Percentiles rank a stretch among this genome's conserved stretches.
Conservation (phyloP, 2,888 invertebrate species). For the Zootermopsis nevadensis region DNA sequence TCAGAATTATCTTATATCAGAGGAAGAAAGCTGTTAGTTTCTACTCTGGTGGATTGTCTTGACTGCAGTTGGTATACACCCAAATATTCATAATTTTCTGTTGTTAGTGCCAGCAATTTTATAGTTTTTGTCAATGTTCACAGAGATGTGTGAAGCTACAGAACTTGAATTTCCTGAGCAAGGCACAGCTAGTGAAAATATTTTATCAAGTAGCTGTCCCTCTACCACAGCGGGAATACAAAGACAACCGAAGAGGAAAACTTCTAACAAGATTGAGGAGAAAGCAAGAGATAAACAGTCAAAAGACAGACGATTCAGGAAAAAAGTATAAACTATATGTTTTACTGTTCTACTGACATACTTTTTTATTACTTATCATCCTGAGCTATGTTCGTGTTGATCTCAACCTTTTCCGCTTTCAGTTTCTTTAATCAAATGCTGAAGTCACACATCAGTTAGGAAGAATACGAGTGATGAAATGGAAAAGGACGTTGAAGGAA, state of each 20-base stretch:
- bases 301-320: background rate
- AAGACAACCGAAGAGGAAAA: slow-evolving; percentile 48
- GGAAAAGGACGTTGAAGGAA: too few relatives aligned
- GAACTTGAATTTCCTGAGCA: slow-evolving; percentile 42
- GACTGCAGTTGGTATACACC: too few relatives aligned
- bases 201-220: slow-evolving; percentile 50
- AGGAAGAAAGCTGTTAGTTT: too few relatives aligned
- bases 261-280: slow-evolving; percentile 43
- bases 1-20: too few relatives aligned
- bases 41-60: too few relatives aligned
- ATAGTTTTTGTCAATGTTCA: slow-evolving; percentile 17
- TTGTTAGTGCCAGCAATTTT: too few relatives aligned
- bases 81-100: too few relatives aligned
- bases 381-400: too few relatives aligned
- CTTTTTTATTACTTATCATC: background rate
- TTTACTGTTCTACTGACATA: background rate
- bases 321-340: background rate
- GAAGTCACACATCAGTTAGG: background rate
- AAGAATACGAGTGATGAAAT: background rate
- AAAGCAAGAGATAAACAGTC: slow-evolving; percentile 33
- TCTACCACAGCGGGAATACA: slow-evolving; percentile 50
- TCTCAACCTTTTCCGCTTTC: background rate
- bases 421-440: background rate
- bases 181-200: slow-evolving; percentile 47
- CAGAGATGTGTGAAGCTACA: slow-evolving; percentile 49